Base-by-base conservation (phyloP, 2,113 vertebrate species). In the Stigmatopora argus region DNA sequence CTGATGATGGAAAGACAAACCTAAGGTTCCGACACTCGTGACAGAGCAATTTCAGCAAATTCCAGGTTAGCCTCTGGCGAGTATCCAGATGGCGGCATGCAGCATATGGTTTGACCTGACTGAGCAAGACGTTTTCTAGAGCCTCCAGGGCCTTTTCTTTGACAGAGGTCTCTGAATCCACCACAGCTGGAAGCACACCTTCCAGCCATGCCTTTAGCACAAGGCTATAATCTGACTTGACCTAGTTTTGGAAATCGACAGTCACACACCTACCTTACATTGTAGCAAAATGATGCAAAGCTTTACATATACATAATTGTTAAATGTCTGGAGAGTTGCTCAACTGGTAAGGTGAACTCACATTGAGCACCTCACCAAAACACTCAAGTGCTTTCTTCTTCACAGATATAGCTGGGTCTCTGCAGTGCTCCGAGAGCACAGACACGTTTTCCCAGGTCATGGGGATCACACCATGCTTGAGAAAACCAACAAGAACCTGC, bases 121-220 rank as follows among this genome's bases (percentile, higher is more conserved):
- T 88, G 56, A 99, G 66, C 72, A 99, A 53, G 18, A 94, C 69
- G 75, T 92, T 87, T 14, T 98, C 90, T 1, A 99, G 86, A 78
- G 88, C 93, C 14, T 96, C 95, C 78, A 99, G 70, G 19, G 94
- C 94, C 77, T 93, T 98, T 66, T 95, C 94, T 48, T 96, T 95
- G 41, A 97, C 92, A 0, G 94, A 89, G 74, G 14, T 92, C 78
- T 99, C 97, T 0, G 78, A 19, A 71, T 97, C 96, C 69, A 91
- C 85, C 74, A 96, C 88, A 0, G 91, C 90, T 0, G 95, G 95
- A 38, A 96, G 76, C 52, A 97, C 88, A 0, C 94, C 94, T 0
- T 73, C 67, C 65, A 98, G 80, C 94, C 96, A 97, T 1, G 92
- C 92, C 79, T 89, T 94, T 89, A 95, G 95, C 45, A 95, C 82